Evolutionary conservation across 2,888 invertebrate genomes (phyloP), one percentile per base, ranked within the genome.

Genomic region (Drosophila limbata): DNA sequence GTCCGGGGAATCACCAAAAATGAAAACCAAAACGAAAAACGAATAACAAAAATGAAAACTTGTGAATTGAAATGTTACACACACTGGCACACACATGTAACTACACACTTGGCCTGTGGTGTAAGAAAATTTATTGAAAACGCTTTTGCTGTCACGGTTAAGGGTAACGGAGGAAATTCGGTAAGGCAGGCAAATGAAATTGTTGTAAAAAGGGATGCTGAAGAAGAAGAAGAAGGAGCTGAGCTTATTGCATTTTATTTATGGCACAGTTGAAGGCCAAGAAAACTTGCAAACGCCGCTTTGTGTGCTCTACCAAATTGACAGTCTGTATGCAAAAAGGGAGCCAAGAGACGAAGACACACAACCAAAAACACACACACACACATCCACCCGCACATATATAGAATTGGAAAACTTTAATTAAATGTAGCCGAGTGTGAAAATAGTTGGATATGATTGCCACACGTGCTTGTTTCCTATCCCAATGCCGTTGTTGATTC

Each of bases 171-270:
- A n/a, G 17, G 25, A 17, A 39, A 35, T 37, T 55, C 9, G 4
- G 31, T 9, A 19, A 9, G 19, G 4, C 45, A n/a, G 39, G 45
- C 15, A 50, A 56, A 44, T 44, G 45, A 25, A 59, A 35, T 51
- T 52, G 50, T 39, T 21, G 47, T 52, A n/a, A 33, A 62, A 19
- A 21, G 25, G 53, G 64, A 13, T 52, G 51, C 51, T 9, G 33
- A n/a, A 52, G 61, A 21, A 44, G 50, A 37, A 67, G 33, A n/a
- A 51, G 57, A 15, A 44, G 50, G 42, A 68, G 59, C 11, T 35
- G 52, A 63, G 70, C 76, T 78, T 78, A 78, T 84, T 82, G 81
- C 79, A 74, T 77, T 82, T 82, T 82, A 82, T 82, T 82, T 82
- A 82, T 84, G 70, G 70, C 69, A 42, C 50, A 72, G 56, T 69